Evolutionary conservation across 2,797 vertebrate genomes (phyloP).

Genomic region (Tenualosa thibaudeaui): DNA sequence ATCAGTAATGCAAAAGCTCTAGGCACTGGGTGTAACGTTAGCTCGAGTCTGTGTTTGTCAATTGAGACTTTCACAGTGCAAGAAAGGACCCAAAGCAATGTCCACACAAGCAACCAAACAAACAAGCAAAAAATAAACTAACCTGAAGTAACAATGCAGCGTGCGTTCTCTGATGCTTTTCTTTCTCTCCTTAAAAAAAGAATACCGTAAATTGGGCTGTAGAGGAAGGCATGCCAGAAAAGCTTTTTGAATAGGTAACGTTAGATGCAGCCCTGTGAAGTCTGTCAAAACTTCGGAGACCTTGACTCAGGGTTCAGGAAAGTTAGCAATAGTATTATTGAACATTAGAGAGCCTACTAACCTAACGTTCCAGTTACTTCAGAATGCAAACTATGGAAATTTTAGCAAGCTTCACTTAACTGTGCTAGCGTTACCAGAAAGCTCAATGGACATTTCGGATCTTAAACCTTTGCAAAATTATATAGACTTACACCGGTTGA

Average conservation of each 20-base stretch:
- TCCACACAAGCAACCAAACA: not conserved
- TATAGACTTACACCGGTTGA: too few species aligned
- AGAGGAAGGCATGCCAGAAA: not conserved
- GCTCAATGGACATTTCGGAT: too few species aligned
- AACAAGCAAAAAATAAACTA: not conserved
- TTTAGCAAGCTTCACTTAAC: too few species aligned
- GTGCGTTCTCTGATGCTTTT: not conserved
- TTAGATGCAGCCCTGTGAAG: not conserved
- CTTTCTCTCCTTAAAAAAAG: constrained; percentile 19
- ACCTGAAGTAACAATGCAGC: constrained; percentile 6
- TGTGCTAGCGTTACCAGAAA: too few species aligned
- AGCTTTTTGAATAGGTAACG: too few species aligned
- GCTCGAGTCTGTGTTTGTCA: not conserved
- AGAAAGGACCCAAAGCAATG: not conserved
- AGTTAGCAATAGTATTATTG: not conserved
- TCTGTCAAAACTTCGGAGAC: not conserved
- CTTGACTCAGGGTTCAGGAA: not conserved
- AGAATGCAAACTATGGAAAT: too few species aligned
- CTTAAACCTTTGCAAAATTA: too few species aligned
- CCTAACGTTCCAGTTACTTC: too few species aligned
- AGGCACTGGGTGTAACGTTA: not conserved
- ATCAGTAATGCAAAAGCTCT: not conserved
- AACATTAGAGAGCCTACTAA: too few species aligned
- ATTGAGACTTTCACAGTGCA: not conserved
- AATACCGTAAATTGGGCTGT: constrained; percentile 11